Conservation (phyloP, 2,797 vertebrate species). For the Selene dorsalis region DNA sequence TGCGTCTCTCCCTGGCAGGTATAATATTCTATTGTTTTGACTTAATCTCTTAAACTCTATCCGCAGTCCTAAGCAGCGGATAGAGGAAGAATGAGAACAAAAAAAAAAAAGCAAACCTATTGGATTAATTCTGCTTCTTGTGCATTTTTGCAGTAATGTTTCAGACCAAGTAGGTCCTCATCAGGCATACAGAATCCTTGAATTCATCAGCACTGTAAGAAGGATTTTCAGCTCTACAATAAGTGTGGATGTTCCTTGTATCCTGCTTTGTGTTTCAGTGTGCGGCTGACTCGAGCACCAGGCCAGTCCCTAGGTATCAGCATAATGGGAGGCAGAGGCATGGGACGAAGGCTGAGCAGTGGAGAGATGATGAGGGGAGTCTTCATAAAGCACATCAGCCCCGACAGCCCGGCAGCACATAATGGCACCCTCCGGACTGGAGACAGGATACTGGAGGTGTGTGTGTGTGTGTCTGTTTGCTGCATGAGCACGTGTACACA, state of each 20-base stretch:
- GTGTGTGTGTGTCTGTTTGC: slow-evolving; percentile 46
- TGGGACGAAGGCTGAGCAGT: slow-evolving; percentile 94
- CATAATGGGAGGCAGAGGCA: slow-evolving; percentile 95
- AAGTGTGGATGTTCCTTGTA: slow-evolving; percentile 22
- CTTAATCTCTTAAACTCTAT: slow-evolving; percentile 66
- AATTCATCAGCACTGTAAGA: slow-evolving; percentile 34
- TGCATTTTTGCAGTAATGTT: slow-evolving; percentile 39
- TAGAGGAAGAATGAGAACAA: slow-evolving; percentile 20
- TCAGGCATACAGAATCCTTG: slow-evolving; percentile 24
- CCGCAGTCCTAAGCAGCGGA: slow-evolving; percentile 31
- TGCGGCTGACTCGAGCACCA: slow-evolving; percentile 89
- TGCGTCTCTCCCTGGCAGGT: slow-evolving; percentile 54
- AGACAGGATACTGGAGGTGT: slow-evolving; percentile 93
- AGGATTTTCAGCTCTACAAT: slow-evolving; percentile 24
- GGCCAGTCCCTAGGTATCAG: slow-evolving; percentile 95
- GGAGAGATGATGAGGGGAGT: slow-evolving; percentile 97
- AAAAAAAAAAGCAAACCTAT: background rate
- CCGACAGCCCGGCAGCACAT: slow-evolving; percentile 93
- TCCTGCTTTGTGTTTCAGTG: slow-evolving; percentile 79
- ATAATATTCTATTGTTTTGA: slow-evolving; percentile 68
- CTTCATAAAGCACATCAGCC: slow-evolving; percentile 96
- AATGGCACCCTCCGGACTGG: slow-evolving; percentile 91
- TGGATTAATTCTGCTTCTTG: slow-evolving; percentile 53
- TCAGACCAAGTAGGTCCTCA: slow-evolving; percentile 35
- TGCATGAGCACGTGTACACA: background rate